phyloP scores from a whole-genome alignment of 2,888 invertebrate genomes.

The Ommatoiulus sabulosus region DNA sequence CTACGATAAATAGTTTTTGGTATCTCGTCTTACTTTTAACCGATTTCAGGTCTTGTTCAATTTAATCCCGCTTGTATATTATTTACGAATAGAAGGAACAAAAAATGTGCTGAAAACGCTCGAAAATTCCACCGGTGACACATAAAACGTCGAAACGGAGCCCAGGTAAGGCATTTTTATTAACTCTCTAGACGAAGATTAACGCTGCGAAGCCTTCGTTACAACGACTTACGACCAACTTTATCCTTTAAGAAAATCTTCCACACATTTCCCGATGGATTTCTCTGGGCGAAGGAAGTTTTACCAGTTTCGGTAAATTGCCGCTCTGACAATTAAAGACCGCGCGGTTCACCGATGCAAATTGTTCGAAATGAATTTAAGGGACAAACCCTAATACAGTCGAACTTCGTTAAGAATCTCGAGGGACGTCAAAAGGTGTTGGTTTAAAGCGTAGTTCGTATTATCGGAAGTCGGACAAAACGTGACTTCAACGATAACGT shows the following conservation, averaged over 20 bases:
- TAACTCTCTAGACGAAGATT: constrained; percentile 6
- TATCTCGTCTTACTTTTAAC: not conserved
- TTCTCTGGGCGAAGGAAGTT: not conserved
- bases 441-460: too few relatives aligned
- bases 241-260: not conserved
- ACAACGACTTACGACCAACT: not conserved
- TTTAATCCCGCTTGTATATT: not conserved
- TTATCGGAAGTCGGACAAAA: too few relatives aligned
- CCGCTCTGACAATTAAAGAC: not conserved
- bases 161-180: constrained; percentile 2
- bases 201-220: not conserved
- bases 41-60: not conserved
- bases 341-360: not conserved
- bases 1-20: too few relatives aligned
- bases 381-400: not conserved
- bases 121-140: not conserved
- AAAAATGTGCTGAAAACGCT: not conserved
- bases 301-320: not conserved
- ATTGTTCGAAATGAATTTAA: constrained; percentile 5
- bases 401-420: too few relatives aligned
- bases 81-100: not conserved
- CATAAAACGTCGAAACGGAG: not conserved
- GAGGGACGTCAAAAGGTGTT: too few relatives aligned
- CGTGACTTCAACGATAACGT: too few relatives aligned
- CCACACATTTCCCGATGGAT: not conserved